These are phyloP conservation scores for Caenorhabditis sp. DNA, from an alignment of 2,888 invertebrate genomes.

Conservation along the genomic window DNA sequence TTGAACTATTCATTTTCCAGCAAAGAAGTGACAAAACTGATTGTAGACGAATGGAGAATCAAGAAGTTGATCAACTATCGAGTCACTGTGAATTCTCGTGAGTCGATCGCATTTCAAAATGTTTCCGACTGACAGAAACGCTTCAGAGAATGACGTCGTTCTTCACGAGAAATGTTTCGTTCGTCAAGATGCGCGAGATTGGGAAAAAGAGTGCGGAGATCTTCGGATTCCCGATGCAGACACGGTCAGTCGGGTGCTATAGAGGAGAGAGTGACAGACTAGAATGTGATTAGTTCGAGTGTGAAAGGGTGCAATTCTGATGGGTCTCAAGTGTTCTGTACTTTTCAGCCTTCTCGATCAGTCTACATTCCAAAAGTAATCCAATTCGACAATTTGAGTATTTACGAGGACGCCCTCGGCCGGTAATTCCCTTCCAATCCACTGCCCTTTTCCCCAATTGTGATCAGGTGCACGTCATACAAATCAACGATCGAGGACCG, in stretches of 20 bases:
- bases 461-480: slow-evolving; percentile 50
- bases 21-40: slow-evolving; percentile 23
- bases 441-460: background rate
- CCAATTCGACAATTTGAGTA: slow-evolving; percentile 54
- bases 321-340: background rate
- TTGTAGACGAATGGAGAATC: slow-evolving; percentile 39
- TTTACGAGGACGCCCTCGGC: slow-evolving; percentile 51
- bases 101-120: too few relatives aligned
- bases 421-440: slow-evolving; percentile 26
- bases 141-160: slow-evolving; percentile 53
- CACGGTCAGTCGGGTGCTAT: slow-evolving; percentile 4
- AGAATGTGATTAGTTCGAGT: too few relatives aligned
- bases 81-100: slow-evolving; percentile 52
- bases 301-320: background rate
- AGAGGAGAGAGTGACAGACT: too few relatives aligned
- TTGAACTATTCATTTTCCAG: slow-evolving; percentile 3
- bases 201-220: slow-evolving; percentile 47
- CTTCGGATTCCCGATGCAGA: slow-evolving; percentile 17
- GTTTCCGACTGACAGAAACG: background rate
- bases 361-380: slow-evolving; percentile 52
- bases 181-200: slow-evolving; percentile 39
- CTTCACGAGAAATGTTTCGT: slow-evolving; percentile 52
- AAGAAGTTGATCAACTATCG: slow-evolving; percentile 40
- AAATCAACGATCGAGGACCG: slow-evolving; percentile 51
- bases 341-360: slow-evolving; percentile 48